Evolutionary conservation across 2,797 vertebrate genomes (phyloP), one percentile per base, ranked within the genome.

Genomic region (Pangasius krempfi): DNA sequence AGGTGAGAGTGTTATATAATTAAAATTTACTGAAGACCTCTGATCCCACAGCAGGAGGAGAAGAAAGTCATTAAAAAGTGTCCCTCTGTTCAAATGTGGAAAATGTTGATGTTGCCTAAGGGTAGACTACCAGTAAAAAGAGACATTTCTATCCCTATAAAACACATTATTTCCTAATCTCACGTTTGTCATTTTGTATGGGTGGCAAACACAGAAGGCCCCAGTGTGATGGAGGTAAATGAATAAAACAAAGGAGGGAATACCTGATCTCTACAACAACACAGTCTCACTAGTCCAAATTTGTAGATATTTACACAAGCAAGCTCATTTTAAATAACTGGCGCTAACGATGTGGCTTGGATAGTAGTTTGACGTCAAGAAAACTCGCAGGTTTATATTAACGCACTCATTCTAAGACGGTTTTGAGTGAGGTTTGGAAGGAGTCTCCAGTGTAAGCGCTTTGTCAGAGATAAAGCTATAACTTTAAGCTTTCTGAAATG

Each of bases 1-100:
- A 86, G 84, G 75, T 88, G 87, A 72, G 84, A 89, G 70, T 88
- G 80, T 88, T 89, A 87, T 90, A 82, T 86, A 25, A 88, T 62
- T 25, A 87, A 66, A 88, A 86, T 72, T 40, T 73, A 76, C 60
- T 2, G 40, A 81, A 70, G 87, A 76, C 88, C 89, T 85, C 75
- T 76, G 75, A 30, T 54, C 68, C 40, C 84, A 40, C 66, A 88
- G 80, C 88, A 60, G 76, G 83, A 84, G 13, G 84, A 72, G 58
- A 30, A 75, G 68, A 37, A 87, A 62, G 27, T 66, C 70, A 86
- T 88, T 87, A 88, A 52, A 76, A 80, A 81, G 40, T 33, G n/a
- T 44, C 37, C 13, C 33, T 86, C 33, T 85, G 70, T 73, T 82
- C 33, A 89, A 70, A 87, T 40, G 22, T 70, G 37, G 33, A 83